phyloP scores from a whole-genome alignment of 2,888 invertebrate genomes.

The Ichneumon xanthorius region DNA sequence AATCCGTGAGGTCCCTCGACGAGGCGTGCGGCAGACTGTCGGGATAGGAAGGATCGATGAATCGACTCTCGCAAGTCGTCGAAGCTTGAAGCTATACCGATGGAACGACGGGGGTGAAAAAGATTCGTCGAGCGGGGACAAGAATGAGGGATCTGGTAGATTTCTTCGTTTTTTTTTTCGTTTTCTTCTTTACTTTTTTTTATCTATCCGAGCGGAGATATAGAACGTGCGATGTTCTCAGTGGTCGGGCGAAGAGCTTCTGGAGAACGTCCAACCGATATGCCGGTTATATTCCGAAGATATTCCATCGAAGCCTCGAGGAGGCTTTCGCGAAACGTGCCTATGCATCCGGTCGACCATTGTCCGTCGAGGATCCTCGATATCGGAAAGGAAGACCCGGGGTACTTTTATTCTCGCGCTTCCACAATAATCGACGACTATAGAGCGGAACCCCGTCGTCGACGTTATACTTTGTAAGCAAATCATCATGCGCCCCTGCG shows the following conservation, averaged over 20 bases:
- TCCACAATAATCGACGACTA: conserved; percentile 25
- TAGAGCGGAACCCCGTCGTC: not conserved
- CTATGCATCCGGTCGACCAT: conserved; percentile 44
- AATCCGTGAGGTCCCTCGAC: conserved; percentile 8
- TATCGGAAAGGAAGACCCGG: conserved; percentile 45
- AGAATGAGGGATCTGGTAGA: not conserved
- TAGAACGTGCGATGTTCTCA: not conserved
- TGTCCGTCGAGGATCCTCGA: conserved; percentile 52
- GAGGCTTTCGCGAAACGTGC: conserved; percentile 29
- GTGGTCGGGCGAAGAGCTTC: conserved; percentile 22
- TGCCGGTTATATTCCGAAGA: conserved; percentile 31
- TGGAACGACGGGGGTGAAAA: not conserved
- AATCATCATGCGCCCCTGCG: not conserved
- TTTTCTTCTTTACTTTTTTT: not conserved
- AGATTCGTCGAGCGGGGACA: not conserved
- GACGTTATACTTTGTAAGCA: conserved; percentile 1
- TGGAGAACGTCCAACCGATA: conserved; percentile 43
- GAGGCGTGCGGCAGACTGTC: not conserved
- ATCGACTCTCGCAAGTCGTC: conserved; percentile 15
- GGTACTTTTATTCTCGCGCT: conserved; percentile 35
- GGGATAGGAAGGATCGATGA: not conserved
- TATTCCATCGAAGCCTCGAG: conserved; percentile 32
- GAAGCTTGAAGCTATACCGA: not conserved
- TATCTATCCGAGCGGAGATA: not conserved
- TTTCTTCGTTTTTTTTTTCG: not conserved